Evolutionary conservation across 2,797 vertebrate species (phyloP).

Genomic region (Neopelma chrysocephalum): DNA sequence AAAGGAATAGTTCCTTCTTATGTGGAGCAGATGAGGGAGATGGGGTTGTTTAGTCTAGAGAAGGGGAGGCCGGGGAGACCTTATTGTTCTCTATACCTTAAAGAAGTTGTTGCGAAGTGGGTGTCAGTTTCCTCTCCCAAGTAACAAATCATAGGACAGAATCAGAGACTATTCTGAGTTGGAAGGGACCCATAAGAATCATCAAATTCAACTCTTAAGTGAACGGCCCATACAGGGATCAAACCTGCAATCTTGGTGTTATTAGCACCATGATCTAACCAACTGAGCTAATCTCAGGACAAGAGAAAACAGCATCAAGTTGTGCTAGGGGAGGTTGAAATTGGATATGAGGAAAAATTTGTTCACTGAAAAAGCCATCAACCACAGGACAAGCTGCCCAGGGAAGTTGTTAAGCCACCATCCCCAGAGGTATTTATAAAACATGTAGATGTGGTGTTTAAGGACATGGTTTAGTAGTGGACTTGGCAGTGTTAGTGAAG

Average conservation of each 20-base stretch:
- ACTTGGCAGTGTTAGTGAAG: not conserved
- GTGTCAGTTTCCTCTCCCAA: accelerated
- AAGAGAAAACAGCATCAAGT: not conserved
- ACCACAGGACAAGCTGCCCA: not conserved
- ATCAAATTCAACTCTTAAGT: not conserved
- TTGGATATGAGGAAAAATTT: not conserved
- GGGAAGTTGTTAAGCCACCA: not conserved
- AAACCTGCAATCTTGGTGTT: not conserved
- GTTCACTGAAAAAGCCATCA: not conserved
- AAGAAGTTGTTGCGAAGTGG: not conserved
- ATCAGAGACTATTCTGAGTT: not conserved
- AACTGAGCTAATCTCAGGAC: not conserved
- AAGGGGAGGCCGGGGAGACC: not conserved
- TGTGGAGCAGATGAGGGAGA: not conserved
- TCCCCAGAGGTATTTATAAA: not conserved
- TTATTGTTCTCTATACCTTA: not conserved
- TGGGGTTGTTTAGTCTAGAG: not conserved
- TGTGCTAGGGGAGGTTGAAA: not conserved
- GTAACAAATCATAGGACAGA: not conserved
- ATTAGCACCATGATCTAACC: not conserved
- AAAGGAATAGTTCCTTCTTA: not conserved
- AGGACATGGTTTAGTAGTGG: not conserved
- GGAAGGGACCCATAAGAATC: not conserved
- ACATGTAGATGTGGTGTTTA: not conserved
- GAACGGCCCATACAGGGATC: not conserved